Conservation (phyloP, 2,888 invertebrate species). For the Dolomedes plantarius region DNA sequence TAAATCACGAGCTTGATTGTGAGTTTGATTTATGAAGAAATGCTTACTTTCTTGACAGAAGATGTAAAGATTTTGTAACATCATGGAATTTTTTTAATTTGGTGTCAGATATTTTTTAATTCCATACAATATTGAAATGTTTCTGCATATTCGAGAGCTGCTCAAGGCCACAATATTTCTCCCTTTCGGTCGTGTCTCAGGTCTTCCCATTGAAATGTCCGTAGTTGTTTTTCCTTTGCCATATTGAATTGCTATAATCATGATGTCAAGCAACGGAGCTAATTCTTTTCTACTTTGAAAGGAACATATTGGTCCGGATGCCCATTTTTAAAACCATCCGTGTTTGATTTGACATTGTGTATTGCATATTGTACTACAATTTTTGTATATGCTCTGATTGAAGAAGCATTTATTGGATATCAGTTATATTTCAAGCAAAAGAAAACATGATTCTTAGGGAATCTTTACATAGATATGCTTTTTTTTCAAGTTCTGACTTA, state of each 20-base stretch:
- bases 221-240: constrained; percentile 52
- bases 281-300: constrained; percentile 18
- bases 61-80: no score
- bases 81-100: no score
- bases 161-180: constrained; percentile 41
- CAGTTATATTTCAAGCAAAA: constrained; percentile 23
- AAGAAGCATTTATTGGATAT: constrained; percentile 39
- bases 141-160: no score
- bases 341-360: constrained; percentile 51
- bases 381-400: constrained; percentile 38
- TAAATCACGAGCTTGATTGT: no score
- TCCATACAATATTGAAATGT: no score
- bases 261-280: constrained; percentile 28
- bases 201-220: constrained; percentile 61
- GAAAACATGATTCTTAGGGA: constrained; percentile 35
- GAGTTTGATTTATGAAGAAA: no score
- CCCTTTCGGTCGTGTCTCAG: constrained; percentile 44
- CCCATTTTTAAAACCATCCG: constrained; percentile 45
- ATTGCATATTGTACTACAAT: constrained; percentile 45
- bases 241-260: constrained; percentile 26
- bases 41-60: no score
- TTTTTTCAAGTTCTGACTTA: constrained; percentile 36
- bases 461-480: constrained; percentile 43
- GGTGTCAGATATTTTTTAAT: no score
- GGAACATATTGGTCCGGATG: background rate